phyloP scores from a whole-genome alignment of 2,888 invertebrate species.

The Magallana nippona region DNA sequence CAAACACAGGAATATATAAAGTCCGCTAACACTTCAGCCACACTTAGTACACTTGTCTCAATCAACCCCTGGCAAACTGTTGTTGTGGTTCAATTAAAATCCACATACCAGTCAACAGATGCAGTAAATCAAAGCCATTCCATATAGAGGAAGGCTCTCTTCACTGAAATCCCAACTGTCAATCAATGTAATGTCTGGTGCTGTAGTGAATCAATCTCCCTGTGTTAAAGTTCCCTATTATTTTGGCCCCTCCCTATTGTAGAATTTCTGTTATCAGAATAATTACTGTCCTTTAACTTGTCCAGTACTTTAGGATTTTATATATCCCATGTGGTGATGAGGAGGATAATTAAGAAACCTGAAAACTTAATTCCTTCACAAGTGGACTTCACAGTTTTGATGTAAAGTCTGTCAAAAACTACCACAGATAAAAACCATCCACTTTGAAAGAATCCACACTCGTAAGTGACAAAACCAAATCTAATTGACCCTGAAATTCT shows the following conservation, averaged over 20 bases:
- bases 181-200: not conserved
- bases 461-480: not conserved
- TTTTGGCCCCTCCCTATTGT: slow-evolving; percentile 1
- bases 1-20: not conserved
- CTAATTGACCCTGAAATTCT: not conserved
- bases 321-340: too few species aligned
- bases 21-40: slow-evolving; percentile 9
- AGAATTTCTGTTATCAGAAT: slow-evolving; percentile 13
- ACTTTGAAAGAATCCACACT: slow-evolving; percentile 2
- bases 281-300: not conserved
- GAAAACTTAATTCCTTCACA: not conserved
- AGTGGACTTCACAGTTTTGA: not conserved
- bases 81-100: slow-evolving; percentile 25
- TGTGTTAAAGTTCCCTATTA: not conserved
- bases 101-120: slow-evolving; percentile 7
- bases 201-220: not conserved
- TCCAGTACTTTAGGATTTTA: too few species aligned
- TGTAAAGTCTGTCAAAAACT: not conserved
- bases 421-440: not conserved
- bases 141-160: not conserved
- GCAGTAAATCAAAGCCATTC: slow-evolving; percentile 26
- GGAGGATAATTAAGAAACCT: not conserved
- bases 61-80: slow-evolving; percentile 20
- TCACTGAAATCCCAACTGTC: not conserved
- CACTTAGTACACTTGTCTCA: not conserved